Base-by-base conservation (phyloP, 2,113 vertebrate species). In the Brevimyrus niger region DNA sequence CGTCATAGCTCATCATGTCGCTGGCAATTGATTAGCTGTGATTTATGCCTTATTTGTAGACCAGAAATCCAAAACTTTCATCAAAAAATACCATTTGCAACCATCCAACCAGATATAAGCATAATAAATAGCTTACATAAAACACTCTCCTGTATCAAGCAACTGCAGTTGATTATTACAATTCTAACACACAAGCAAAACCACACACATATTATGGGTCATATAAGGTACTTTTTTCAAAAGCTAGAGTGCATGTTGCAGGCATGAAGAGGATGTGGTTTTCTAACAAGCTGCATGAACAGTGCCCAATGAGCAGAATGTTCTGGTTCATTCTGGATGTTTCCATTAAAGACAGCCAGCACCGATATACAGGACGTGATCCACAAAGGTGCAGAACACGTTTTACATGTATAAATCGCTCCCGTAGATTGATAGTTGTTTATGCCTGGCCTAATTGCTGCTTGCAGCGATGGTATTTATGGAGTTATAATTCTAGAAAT, bases 1-100 rank as follows among this genome's bases (percentile, higher is more conserved):
- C 93, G 93, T 93, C 94, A 94, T 15, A 88, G 90, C 92, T 91
- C 86, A 91, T 90, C 80, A 58, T 92, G 92, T 91, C 65, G 23
- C 92, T 94, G 93, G 93, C 91, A 61, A 91, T 83, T 27, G 48
- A 76, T 27, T 86, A 58, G 73, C 10, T n/a, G 27, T 51, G 89
- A 61, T 44, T 21, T 42, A 35, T 27, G 3, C 27, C 27, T 51
- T 44, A 65, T 89, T 55, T 87, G 73, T 84, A 35, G 73, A 31
- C 48, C 2, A 35, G 87, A 31, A 38, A 88, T 61, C 38, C 9
- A 50, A 55, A 88, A 31, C 35, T 76, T 44, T 80, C 42, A 47
- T 87, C 58, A 38, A n/a, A 58, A 53, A 86, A 86, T 69, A 53
- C 11, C 50, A 21, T 87, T 31, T 84, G 82, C 23, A 47, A 46